These are phyloP conservation scores for Etia nguti DNA, from an alignment of 2,113 vertebrate genomes.

Conservation along the genomic window DNA sequence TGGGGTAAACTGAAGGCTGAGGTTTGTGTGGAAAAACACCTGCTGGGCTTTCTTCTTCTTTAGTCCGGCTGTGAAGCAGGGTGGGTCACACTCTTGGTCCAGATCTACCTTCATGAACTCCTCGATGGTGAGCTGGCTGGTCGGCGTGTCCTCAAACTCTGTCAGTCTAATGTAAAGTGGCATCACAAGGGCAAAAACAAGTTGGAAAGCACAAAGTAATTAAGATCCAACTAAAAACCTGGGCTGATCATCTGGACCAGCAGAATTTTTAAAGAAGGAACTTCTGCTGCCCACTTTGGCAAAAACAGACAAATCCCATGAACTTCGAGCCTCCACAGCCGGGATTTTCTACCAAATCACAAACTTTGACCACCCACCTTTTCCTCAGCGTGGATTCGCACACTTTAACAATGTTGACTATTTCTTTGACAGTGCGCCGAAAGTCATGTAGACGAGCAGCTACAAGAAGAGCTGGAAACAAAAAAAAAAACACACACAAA, in stretches of 20 bases:
- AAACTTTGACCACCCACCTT: constrained; percentile 71
- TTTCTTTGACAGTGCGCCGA: constrained; percentile 88
- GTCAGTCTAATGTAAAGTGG: constrained; percentile 72
- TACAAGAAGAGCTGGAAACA: constrained; percentile 84
- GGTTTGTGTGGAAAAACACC: constrained; percentile 44
- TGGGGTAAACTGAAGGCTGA: not conserved
- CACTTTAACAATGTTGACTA: constrained; percentile 92
- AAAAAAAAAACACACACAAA: fast-evolving
- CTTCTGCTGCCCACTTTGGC: not conserved
- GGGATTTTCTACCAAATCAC: not conserved
- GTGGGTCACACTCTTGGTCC: constrained; percentile 93
- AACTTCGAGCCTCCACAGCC: not conserved
- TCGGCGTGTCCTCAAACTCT: constrained; percentile 95
- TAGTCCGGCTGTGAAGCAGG: constrained; percentile 86
- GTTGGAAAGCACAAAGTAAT: not conserved
- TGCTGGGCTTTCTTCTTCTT: constrained; percentile 79
- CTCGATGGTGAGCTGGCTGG: constrained; percentile 91
- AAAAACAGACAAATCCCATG: not conserved
- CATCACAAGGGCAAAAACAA: fast-evolving
- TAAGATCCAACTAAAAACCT: not conserved
- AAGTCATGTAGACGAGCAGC: constrained; percentile 94
- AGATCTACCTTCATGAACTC: constrained; percentile 94
- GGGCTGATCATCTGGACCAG: not conserved
- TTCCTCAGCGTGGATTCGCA: constrained; percentile 90
- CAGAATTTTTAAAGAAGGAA: not conserved